phyloP scores from a whole-genome alignment of 2,797 vertebrate species.

The Caiman crocodilus region DNA sequence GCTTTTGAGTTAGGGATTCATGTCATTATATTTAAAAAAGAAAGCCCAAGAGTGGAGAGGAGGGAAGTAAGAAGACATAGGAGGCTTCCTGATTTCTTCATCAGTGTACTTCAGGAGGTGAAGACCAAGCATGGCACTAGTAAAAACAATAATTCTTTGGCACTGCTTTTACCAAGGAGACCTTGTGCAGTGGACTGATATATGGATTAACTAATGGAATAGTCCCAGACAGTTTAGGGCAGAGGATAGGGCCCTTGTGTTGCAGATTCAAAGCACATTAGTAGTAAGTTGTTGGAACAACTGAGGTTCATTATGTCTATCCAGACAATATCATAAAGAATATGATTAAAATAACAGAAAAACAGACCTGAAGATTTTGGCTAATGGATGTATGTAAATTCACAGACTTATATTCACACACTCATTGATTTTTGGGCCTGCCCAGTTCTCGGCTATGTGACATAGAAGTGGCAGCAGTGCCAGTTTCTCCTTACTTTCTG shows the following conservation, averaged over 20 bases:
- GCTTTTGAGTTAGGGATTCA: neutral
- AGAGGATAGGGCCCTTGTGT: conserved; percentile 46
- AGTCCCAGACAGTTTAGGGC: conserved; percentile 52
- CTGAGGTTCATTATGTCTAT: conserved; percentile 49
- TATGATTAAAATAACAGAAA: conserved; percentile 46
- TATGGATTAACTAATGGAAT: conserved; percentile 24
- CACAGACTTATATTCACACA: neutral
- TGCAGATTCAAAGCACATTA: conserved; percentile 63
- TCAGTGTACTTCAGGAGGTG: neutral
- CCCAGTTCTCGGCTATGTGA: neutral
- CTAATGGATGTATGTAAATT: conserved; percentile 24
- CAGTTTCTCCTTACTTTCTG: neutral
- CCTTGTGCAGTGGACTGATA: conserved; percentile 3
- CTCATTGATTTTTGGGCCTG: neutral
- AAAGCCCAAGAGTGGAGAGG: no score
- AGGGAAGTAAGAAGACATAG: neutral
- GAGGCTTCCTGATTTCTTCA: neutral
- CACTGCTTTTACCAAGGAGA: conserved; percentile 13
- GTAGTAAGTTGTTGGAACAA: conserved; percentile 66
- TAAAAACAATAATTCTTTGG: neutral
- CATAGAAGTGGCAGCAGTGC: neutral
- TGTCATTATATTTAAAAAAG: neutral
- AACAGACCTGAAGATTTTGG: neutral
- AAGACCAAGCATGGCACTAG: neutral
- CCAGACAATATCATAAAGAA: conserved; percentile 61